phyloP scores from a whole-genome alignment of 2,797 vertebrate genomes.

The Schizopygopsis malacanthus region DNA sequence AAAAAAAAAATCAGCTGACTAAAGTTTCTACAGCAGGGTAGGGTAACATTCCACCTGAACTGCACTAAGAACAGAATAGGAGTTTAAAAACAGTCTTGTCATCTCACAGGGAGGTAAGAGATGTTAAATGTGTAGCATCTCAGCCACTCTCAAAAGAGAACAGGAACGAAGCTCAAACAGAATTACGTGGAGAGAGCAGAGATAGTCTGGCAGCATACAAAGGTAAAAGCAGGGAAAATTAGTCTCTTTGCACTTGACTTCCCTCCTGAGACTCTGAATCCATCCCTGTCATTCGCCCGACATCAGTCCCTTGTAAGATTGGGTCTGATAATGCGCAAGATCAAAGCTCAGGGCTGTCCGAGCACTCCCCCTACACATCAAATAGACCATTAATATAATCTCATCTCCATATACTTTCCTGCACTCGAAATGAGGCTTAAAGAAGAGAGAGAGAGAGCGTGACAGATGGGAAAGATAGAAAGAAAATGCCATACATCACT shows the following conservation, averaged over 20 bases:
- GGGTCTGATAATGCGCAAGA: constrained; percentile 74
- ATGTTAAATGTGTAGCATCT: constrained; percentile 42
- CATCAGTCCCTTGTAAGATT: constrained; percentile 66
- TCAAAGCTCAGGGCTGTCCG: constrained; percentile 68
- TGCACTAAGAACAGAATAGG: background rate
- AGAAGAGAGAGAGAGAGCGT: constrained; percentile 55
- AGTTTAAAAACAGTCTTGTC: constrained; percentile 11
- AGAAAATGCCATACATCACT: constrained; percentile 58
- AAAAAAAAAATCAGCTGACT: background rate
- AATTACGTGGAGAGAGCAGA: constrained; percentile 31
- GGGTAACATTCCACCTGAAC: background rate
- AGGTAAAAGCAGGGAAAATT: constrained; percentile 61
- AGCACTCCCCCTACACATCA: constrained; percentile 78
- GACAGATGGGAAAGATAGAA: constrained; percentile 51
- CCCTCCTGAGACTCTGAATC: constrained; percentile 65
- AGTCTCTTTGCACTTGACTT: constrained; percentile 67
- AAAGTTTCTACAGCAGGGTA: background rate
- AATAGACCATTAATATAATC: constrained; percentile 74
- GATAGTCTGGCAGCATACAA: constrained; percentile 59
- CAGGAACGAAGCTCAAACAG: constrained; percentile 39
- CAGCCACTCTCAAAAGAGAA: constrained; percentile 41
- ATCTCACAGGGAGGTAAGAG: constrained; percentile 23
- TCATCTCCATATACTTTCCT: constrained; percentile 74
- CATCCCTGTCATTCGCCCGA: constrained; percentile 50
- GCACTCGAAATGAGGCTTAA: constrained; percentile 71